Evolutionary conservation across 2,113 vertebrate species (phyloP).

Genomic region (Pygoscelis antarcticus): DNA sequence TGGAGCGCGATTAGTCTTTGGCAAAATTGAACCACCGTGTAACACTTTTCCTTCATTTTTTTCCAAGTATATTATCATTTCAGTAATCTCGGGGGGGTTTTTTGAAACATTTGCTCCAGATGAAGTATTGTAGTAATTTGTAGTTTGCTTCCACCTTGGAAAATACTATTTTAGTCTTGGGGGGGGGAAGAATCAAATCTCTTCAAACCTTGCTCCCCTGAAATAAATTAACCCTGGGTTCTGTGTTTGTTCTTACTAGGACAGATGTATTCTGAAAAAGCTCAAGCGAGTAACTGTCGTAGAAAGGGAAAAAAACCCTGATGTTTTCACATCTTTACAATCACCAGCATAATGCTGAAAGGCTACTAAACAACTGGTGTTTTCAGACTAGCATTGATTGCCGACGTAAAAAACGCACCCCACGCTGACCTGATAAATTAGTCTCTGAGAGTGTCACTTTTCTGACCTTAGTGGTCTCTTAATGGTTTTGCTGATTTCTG

Average conservation of each 20-base stretch:
- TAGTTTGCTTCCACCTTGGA: not conserved
- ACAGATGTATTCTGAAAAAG: not conserved
- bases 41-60: not conserved
- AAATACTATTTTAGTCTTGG: not conserved
- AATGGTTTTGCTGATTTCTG: not conserved
- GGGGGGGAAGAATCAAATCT: not conserved
- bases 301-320: not conserved
- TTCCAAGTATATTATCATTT: not conserved
- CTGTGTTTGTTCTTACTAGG: not conserved
- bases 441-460: not conserved
- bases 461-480: not conserved
- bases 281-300: not conserved
- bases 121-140: not conserved
- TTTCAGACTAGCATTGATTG: not conserved
- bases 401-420: not conserved
- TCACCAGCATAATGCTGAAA: constrained; percentile 41
- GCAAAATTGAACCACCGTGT: not conserved
- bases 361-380: not conserved
- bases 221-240: not conserved
- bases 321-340: not conserved
- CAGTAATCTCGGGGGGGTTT: not conserved
- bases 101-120: not conserved
- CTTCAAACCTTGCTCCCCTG: not conserved
- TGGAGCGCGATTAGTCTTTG: not conserved
- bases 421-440: not conserved